These are phyloP conservation scores for Nettapus auritus DNA, from an alignment of 2,113 vertebrate species.

Conservation along the genomic window DNA sequence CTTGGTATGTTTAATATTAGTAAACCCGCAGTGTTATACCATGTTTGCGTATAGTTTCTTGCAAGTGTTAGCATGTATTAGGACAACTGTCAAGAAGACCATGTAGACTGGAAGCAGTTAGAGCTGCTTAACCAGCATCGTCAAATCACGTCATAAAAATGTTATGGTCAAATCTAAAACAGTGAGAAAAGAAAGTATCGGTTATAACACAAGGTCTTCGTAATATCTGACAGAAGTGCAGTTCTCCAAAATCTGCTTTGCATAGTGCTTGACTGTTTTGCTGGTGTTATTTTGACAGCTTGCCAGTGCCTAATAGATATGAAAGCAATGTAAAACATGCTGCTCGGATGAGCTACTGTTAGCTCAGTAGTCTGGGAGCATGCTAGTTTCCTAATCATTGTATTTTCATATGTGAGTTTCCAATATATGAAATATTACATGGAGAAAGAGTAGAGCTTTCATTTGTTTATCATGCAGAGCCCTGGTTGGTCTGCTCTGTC, in stretches of 20 bases:
- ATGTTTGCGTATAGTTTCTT: slow-evolving; percentile 29
- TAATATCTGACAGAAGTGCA: background rate
- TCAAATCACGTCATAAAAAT: background rate
- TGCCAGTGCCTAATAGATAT: background rate
- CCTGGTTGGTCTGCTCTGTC: background rate
- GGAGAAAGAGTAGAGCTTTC: background rate
- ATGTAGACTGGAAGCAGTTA: slow-evolving; percentile 24
- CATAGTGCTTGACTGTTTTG: background rate
- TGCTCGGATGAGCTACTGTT: background rate
- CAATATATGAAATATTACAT: background rate
- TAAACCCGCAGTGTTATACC: slow-evolving; percentile 38
- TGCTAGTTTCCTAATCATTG: background rate
- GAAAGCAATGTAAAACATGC: slow-evolving; percentile 15
- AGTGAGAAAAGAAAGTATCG: background rate
- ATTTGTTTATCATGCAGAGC: background rate
- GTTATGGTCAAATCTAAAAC: slow-evolving; percentile 34
- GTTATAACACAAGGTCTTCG: background rate
- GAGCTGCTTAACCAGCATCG: background rate
- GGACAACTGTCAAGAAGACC: background rate
- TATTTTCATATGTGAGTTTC: background rate
- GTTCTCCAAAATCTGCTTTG: slow-evolving; percentile 2
- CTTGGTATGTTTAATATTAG: slow-evolving; percentile 60
- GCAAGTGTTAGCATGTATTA: slow-evolving; percentile 21
- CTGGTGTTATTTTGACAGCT: slow-evolving; percentile 9
- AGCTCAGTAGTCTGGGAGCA: background rate